Evolutionary conservation across 1,140 invertebrate species (phyloP).

Genomic region (Hyposmocoma kahamanoa): DNA sequence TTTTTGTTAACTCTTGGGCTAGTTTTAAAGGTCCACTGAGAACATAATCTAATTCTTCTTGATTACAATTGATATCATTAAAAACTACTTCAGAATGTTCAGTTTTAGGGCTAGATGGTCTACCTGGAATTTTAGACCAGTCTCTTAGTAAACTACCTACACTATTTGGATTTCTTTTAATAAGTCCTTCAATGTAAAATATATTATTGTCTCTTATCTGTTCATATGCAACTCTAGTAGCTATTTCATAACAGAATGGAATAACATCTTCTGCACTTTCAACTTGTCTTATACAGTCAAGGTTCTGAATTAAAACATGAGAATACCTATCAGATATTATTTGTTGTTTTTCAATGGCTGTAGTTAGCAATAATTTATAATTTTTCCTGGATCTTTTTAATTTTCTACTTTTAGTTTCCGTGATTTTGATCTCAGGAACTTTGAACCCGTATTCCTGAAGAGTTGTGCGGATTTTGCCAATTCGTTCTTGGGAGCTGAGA

Average conservation of each 20-base stretch:
- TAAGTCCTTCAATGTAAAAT: conserved; percentile 66
- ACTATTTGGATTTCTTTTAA: conserved; percentile 30
- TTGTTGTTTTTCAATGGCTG: conserved; percentile 44
- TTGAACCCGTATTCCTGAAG: conserved; percentile 63
- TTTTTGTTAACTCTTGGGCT: conserved; percentile 31
- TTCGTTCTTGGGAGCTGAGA: conserved; percentile 38
- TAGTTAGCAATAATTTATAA: conserved; percentile 41
- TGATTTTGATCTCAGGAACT: conserved; percentile 37
- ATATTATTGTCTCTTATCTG: conserved; percentile 37
- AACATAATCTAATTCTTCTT: conserved; percentile 50
- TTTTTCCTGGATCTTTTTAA: conserved; percentile 32
- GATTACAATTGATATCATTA: conserved; percentile 37
- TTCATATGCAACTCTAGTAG: conserved; percentile 40
- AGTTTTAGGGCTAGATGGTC: conserved; percentile 49
- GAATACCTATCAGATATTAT: conserved; percentile 48
- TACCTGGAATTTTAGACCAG: conserved; percentile 64
- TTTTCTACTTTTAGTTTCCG: conserved; percentile 22
- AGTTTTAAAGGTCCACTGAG: conserved; percentile 42
- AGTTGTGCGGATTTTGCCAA: conserved; percentile 44
- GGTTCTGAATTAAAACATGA: conserved; percentile 43
- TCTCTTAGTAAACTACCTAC: conserved; percentile 64
- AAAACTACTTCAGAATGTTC: conserved; percentile 31
- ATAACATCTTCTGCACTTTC: conserved; percentile 7
- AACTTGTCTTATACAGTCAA: conserved; percentile 14
- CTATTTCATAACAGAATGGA: conserved; percentile 28